phyloP scores from a whole-genome alignment of 2,113 vertebrate species.

The Archocentrus centrarchus region DNA sequence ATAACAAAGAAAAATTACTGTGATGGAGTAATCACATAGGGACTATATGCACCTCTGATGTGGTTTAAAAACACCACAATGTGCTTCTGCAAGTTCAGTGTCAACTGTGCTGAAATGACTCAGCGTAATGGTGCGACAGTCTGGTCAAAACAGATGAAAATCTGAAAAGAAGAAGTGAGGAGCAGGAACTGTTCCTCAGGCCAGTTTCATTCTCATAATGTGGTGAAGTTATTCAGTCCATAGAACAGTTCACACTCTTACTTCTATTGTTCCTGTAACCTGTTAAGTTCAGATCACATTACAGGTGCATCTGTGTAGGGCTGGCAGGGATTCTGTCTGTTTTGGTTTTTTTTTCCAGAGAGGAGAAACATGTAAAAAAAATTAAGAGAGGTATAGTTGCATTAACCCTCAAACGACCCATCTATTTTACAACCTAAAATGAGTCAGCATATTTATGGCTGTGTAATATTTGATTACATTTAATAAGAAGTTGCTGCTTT shows the following conservation, averaged over 20 bases:
- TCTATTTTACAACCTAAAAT: too few relatives aligned
- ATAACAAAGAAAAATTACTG: not conserved
- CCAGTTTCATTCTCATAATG: not conserved
- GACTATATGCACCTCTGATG: too few relatives aligned
- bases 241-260: not conserved
- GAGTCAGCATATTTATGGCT: too few relatives aligned
- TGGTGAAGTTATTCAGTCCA: not conserved
- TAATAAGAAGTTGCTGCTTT: too few relatives aligned
- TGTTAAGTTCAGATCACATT: not conserved
- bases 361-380: too few relatives aligned
- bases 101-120: not conserved
- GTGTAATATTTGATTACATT: too few relatives aligned
- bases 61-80: not conserved
- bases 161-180: not conserved
- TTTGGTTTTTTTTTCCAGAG: not conserved
- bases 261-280: not conserved
- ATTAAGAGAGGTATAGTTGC: too few relatives aligned
- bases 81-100: not conserved
- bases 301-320: fast-evolving
- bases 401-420: not conserved
- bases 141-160: not conserved
- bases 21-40: too few relatives aligned
- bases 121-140: not conserved
- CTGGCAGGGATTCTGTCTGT: not conserved
- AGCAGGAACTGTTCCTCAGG: not conserved